Percentiles rank a stretch among this genome's conserved stretches.
phyloP scores from a whole-genome alignment of 2,113 vertebrate genomes.

The Anolis sagrei region DNA sequence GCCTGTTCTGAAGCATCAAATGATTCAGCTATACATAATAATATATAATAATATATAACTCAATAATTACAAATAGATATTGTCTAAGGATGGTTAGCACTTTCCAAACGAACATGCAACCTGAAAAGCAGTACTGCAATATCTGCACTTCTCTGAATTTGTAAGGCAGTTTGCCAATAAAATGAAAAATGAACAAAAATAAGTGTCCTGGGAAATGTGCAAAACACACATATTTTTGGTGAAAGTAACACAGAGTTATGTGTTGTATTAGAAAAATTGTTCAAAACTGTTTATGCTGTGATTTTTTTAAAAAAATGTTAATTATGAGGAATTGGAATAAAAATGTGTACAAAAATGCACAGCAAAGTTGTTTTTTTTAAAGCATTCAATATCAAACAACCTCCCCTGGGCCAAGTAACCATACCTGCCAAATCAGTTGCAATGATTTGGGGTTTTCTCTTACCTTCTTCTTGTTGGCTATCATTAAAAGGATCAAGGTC shows the following conservation, averaged over 20 bases:
- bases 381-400: no score
- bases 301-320: no score
- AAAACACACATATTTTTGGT: neutral
- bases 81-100: neutral
- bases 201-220: neutral
- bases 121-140: neutral
- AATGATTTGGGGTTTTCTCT: neutral
- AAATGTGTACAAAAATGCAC: no score
- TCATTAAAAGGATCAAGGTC: conserved; percentile 55
- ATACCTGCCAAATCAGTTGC: no score
- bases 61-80: neutral
- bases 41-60: no score
- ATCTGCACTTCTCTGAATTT: neutral
- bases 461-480: conserved; percentile 72
- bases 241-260: neutral
- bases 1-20: neutral
- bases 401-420: no score
- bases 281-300: no score
- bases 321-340: no score
- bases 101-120: neutral
- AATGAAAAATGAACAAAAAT: neutral
- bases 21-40: neutral
- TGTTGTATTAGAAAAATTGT: neutral
- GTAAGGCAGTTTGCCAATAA: neutral
- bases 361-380: no score